These are phyloP conservation scores for Anolis sagrei DNA, from an alignment of 2,113 vertebrate genomes.

Conservation along the genomic window DNA sequence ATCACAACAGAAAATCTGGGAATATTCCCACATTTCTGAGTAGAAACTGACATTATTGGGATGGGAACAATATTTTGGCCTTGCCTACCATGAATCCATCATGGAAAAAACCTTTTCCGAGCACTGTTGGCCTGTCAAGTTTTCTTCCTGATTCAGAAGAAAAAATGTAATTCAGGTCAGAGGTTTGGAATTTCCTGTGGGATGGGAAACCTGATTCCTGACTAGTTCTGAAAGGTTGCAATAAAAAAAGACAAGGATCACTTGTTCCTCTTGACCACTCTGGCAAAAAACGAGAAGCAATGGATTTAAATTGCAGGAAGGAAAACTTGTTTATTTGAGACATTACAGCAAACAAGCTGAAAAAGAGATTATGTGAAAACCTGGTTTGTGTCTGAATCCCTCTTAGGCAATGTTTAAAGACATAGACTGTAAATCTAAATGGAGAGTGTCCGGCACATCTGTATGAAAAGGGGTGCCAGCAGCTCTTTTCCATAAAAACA, in stretches of 20 bases:
- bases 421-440: background rate
- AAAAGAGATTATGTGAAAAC: conserved; percentile 15
- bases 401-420: background rate
- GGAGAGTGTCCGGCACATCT: background rate
- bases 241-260: conserved; percentile 32
- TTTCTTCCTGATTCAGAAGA: conserved; percentile 32
- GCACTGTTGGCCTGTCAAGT: background rate
- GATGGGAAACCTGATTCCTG: conserved; percentile 42
- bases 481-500: too few relatives aligned
- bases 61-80: background rate
- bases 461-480: background rate
- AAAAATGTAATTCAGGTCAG: conserved; percentile 43
- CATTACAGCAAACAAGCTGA: conserved; percentile 1
- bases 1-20: background rate
- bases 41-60: background rate
- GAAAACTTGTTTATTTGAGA: conserved; percentile 16
- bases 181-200: conserved; percentile 42
- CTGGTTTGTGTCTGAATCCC: background rate
- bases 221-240: conserved; percentile 31
- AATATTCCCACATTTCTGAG: background rate
- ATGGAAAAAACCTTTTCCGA: background rate
- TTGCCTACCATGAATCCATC: background rate
- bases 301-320: conserved; percentile 35
- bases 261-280: conserved; percentile 29
- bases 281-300: conserved; percentile 18